Evolutionary conservation across 2,888 invertebrate genomes (phyloP), one percentile per base, ranked within the genome.

Genomic region (Machimus atricapillus): DNA sequence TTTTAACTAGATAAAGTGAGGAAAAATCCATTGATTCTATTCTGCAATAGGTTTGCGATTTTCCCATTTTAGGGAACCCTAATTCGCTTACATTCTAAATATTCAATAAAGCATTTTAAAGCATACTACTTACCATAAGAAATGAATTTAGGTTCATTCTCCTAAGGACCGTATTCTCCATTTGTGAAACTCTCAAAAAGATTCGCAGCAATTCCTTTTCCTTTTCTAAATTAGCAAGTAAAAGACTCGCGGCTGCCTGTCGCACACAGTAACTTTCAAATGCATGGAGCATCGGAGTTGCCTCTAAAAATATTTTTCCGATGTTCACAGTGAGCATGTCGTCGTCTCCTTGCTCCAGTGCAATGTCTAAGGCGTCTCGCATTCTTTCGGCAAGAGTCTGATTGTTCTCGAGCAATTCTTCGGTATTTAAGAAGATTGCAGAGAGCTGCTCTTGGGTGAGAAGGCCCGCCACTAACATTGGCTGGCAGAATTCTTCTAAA

Each of bases 131-230:
- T 92, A 97, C 98, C 98, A 98, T 98, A 87, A 98, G 95, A 93
- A 98, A 99, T n/a, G 98, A 98, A 93, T 98, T 98, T 79, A 99
- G 94, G 92, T 98, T 98, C 98, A 98, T 98, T 90, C 98, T 94
- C 90, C 98, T 94, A 89, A 98, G 93, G 89, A 98, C 96, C 27
- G 97, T 95, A 92, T 98, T 98, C 93, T 98, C 98, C 97, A 98
- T 98, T 94, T 98, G 98, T 56, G 98, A 98, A 87, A 98, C 98
- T 92, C 97, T 95, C 87, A 99, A 94, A 93, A 98, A 99, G 93
- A 98, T 98, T 92, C 98, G 94, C 89, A 98, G 93, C 87, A 98
- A 94, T 92, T 98, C 98, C 92, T 98, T 98, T 91, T 98, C 98
- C 93, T 98, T 97, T 93, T 98, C 98, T 87, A 98, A 94, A 91